Base-by-base conservation (phyloP, 2,113 vertebrate genomes). In the Tylochromis polylepis region DNA sequence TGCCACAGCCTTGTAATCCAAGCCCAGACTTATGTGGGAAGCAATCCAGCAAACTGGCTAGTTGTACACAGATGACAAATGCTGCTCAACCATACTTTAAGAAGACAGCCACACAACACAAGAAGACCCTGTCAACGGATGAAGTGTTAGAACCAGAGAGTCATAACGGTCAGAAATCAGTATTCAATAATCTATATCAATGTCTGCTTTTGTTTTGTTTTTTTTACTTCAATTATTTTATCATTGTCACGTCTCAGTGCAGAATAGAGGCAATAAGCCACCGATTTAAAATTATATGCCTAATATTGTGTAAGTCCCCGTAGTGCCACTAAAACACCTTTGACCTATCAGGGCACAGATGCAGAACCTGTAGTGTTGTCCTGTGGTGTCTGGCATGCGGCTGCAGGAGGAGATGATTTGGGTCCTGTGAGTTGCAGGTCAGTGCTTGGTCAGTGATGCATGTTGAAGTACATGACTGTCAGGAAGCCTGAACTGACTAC, bases 1-100 rank as follows among this genome's bases (percentile, higher is more conserved):
- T 83, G 81, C 82, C 89, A 92, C 79, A 75, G 46, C n/a, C 24
- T 84, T 59, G 65, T 94, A 93, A 93, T 94, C 93, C 93, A 87
- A 80, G 82, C 77, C 85, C 87, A 92, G 91, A 90, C 86, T 89
- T 82, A 34, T 58, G 78, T 77, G 46, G 81, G 79, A 56, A 87
- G 81, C 4, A 15, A 81, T 41, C 11, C 56, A 43, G 49, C 93
- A 95, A 88, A 91, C 93, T 94, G 93, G 85, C 85, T 67, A 87
- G 62, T 85, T 88, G 43, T 60, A 53, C 22, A 65, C 46, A 72
- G 62, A 70, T 41, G 82, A 70, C 18, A 81, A 53, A 57, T 57
- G 56, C n/a, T 81, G 70, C 80, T 18, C 56, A 84, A 36, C 24
- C 55, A 36, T n/a, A 85, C 77, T 46, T 18, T 18, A 53, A 82